Percentiles rank a stretch among this genome's conserved stretches.
Conservation (phyloP, 2,113 vertebrate species). For the Microtus montanus region DNA sequence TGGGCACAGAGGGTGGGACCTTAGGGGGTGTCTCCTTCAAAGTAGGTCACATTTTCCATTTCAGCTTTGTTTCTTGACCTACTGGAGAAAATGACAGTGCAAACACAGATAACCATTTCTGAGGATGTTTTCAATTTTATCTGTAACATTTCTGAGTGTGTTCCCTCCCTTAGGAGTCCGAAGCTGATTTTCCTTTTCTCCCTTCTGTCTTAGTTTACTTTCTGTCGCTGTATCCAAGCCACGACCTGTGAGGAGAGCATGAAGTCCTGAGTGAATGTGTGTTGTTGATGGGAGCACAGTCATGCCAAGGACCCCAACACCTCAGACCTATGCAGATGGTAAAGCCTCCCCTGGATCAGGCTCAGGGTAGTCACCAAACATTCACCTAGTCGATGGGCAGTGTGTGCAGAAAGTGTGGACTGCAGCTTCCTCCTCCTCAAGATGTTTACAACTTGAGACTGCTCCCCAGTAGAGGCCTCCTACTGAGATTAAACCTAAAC, state of each 20-base stretch:
- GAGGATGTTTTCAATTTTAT: constrained; percentile 66
- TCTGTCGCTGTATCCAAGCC: background rate
- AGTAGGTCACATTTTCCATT: constrained; percentile 79
- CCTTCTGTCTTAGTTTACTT: background rate
- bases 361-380: background rate
- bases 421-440: background rate
- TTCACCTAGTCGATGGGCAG: background rate
- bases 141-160: background rate
- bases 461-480: no score
- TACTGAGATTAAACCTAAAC: background rate
- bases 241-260: background rate
- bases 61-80: constrained; percentile 77
- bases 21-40: constrained; percentile 63
- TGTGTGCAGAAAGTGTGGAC: background rate
- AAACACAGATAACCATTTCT: constrained; percentile 76
- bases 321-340: background rate
- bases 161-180: background rate
- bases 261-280: background rate
- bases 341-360: background rate
- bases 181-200: background rate
- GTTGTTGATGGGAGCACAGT: background rate
- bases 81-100: constrained; percentile 72
- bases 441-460: background rate
- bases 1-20: constrained; percentile 38
- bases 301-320: no score